Evolutionary conservation across 2,888 invertebrate species (phyloP).

Genomic region (Hofmannophila pseudospretella): DNA sequence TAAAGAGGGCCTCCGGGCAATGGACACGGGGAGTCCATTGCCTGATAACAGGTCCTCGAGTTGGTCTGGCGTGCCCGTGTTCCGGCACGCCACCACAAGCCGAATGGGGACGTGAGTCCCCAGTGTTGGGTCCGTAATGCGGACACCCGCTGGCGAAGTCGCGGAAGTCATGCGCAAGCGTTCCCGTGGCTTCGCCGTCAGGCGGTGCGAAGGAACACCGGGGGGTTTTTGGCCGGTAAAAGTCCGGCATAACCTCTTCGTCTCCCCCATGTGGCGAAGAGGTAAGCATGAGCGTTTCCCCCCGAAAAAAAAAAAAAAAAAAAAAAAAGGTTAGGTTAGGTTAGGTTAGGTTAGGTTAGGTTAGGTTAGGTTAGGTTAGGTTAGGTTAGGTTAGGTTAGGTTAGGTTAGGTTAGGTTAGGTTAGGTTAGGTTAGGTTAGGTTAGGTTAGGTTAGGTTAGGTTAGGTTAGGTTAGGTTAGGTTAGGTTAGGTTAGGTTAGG

Average conservation of each 20-base stretch:
- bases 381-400: conserved; percentile 11
- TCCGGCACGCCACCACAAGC: too few species aligned
- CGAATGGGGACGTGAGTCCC: too few species aligned
- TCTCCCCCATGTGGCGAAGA: too few species aligned
- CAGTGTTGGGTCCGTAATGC: too few species aligned
- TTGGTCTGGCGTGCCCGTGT: too few species aligned
- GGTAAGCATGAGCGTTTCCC: too few species aligned
- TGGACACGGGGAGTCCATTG: too few species aligned
- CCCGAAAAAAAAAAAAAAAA: too few species aligned
- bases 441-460: conserved; percentile 16
- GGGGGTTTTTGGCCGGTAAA: conserved; percentile 3
- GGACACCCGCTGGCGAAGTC: neutral
- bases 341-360: conserved; percentile 11
- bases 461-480: conserved; percentile 20
- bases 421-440: conserved; percentile 11
- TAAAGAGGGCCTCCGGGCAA: too few species aligned
- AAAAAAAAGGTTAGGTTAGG: conserved; percentile 18
- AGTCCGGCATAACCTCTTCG: too few species aligned
- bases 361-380: conserved; percentile 12
- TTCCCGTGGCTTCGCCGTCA: neutral
- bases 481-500: conserved; percentile 20
- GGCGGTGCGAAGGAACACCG: neutral
- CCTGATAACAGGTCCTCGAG: too few species aligned
- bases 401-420: conserved; percentile 13
- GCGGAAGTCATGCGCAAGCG: neutral